A percentile compares a stretch with the other conserved stretches of the same genome.
These are phyloP conservation scores for Holothuria scabra DNA, from an alignment of 53 echinoderm and acorn worm genomes.

Conservation along the genomic window DNA sequence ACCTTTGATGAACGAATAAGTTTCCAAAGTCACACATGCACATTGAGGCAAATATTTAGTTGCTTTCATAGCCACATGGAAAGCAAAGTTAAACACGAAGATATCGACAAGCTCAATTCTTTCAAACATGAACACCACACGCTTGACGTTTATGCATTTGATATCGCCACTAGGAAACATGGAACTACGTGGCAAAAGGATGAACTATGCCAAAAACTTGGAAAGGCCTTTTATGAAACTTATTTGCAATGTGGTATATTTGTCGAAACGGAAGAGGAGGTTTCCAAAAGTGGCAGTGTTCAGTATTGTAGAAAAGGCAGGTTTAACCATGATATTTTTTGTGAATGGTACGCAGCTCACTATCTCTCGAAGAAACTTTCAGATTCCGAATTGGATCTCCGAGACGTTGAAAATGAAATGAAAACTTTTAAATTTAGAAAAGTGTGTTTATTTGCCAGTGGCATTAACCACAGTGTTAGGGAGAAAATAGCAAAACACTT, in stretches of 20 bases:
- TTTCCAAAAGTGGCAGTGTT: not conserved
- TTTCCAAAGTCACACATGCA: not conserved
- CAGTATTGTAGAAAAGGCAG: not conserved
- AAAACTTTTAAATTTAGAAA: too few relatives aligned
- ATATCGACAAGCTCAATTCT: too few relatives aligned
- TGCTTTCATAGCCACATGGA: not conserved
- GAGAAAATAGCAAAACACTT: too few relatives aligned
- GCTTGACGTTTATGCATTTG: not conserved
- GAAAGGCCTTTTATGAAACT: not conserved
- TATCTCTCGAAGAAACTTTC: not conserved
- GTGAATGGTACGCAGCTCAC: slow-evolving; percentile 25
- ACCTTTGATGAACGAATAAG: not conserved
- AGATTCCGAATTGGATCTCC: too few relatives aligned
- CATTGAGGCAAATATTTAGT: not conserved
- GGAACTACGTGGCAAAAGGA: not conserved
- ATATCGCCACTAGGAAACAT: not conserved
- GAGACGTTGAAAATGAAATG: too few relatives aligned
- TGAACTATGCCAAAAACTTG: not conserved
- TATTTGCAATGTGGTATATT: not conserved
- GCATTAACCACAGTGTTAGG: too few relatives aligned
- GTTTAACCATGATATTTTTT: not conserved
- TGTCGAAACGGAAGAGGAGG: not conserved
- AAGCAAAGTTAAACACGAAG: not conserved
- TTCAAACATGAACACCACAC: not conserved
- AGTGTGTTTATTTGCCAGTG: too few relatives aligned